Evolutionary conservation across 1,140 invertebrate genomes (phyloP).

Genomic region (Bicyclus anynana): DNA sequence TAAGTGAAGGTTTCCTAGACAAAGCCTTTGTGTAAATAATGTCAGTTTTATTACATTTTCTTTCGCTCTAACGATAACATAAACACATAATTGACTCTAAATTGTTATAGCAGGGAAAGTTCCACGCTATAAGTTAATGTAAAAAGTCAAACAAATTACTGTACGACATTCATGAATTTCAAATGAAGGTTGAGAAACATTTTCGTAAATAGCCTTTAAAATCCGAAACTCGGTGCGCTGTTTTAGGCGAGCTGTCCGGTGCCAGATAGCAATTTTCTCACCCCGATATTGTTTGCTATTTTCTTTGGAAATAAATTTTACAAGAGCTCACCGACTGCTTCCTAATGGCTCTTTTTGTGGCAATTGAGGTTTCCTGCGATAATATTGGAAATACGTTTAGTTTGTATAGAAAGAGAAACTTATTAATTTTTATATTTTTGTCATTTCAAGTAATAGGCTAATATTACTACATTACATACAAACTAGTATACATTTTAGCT

Average conservation of each 20-base stretch:
- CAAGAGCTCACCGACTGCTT: background rate
- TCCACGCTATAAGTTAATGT: background rate
- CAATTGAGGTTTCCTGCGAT: background rate
- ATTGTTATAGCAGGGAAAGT: background rate
- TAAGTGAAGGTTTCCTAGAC: too few relatives aligned
- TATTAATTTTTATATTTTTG: too few relatives aligned
- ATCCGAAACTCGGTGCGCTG: background rate
- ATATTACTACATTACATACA: too few relatives aligned
- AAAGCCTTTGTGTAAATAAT: too few relatives aligned
- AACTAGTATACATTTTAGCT: too few relatives aligned
- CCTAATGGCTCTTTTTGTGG: background rate
- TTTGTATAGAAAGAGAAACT: too few relatives aligned
- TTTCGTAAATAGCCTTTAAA: background rate
- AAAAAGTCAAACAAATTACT: background rate
- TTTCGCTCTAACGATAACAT: too few relatives aligned
- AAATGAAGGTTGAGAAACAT: background rate
- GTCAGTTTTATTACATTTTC: too few relatives aligned
- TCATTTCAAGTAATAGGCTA: too few relatives aligned
- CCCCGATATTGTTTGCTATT: background rate
- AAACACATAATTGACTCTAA: too few relatives aligned
- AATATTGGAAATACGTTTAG: background rate
- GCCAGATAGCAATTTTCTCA: constrained; percentile 1
- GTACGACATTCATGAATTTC: background rate
- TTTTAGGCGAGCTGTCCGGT: background rate
- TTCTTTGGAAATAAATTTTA: constrained; percentile 1